Conservation (phyloP, 1,140 invertebrate species). For the Mizuhopecten yessoensis region DNA sequence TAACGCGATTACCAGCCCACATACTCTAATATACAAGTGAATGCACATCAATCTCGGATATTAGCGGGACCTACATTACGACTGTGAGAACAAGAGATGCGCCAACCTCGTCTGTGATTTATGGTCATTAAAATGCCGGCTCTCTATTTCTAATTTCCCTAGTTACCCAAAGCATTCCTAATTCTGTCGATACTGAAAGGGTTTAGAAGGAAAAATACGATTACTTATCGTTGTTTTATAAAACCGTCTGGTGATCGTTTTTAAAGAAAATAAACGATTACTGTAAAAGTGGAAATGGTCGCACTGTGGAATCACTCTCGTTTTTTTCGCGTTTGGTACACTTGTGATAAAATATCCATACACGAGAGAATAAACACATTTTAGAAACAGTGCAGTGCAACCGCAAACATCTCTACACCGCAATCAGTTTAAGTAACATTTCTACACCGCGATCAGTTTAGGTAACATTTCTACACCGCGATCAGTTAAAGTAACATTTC, state of each 20-base stretch:
- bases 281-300: no score
- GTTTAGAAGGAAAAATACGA: not conserved
- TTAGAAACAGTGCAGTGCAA: no score
- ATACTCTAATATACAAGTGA: not conserved
- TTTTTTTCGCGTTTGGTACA: no score
- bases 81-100: not conserved
- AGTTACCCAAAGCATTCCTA: not conserved
- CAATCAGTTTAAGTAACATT: no score
- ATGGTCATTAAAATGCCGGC: not conserved
- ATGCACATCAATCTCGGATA: not conserved
- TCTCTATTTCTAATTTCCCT: not conserved
- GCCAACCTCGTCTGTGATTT: not conserved
- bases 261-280: no score
- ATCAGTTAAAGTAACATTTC: no score
- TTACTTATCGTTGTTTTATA: not conserved
- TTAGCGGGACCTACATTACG: not conserved
- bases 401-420: no score
- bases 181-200: not conserved
- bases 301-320: not conserved
- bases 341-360: no score
- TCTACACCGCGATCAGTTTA: no score
- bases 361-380: no score
- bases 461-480: no score
- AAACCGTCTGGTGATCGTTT: not conserved
- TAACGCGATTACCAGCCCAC: slow-evolving; percentile 13